Base-by-base conservation (phyloP, 2,797 vertebrate genomes). In the Urosaurus nigricauda region DNA sequence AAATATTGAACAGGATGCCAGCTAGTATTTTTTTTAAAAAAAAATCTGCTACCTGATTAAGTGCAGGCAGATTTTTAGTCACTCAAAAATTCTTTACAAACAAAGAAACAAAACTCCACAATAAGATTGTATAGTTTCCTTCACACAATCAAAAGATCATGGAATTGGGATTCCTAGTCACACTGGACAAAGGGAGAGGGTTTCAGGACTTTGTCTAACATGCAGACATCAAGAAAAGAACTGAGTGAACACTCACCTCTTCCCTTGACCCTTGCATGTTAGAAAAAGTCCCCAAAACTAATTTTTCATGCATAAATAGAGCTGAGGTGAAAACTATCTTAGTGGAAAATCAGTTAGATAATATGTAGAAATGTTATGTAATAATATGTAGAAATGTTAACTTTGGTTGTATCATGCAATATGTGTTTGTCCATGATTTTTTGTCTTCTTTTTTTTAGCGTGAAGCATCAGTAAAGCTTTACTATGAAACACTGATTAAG, bases 401-500 rank as follows among this genome's bases (percentile, higher is more conserved):
- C 5, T 26, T 84, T 29, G 26, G 35, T 14, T 56, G 70, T 35
- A 8, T 85, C 13, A 19, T 32, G 4, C 16, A 56, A 9, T 6
- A n/a, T 4, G 47, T 5, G 8, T 12, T 74, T 75, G 29, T 9
- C 17, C 11, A 58, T 24, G 9, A 7, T 37, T 21, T 70, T 53
- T 56, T n/a, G 0, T 26, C 9, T 63, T 21, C 32, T 2, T 83
- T 7, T 40, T 93, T 87, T 4, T 47, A 96, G 94, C 35, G 26
- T 47, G 0, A n/a, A 79, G 1, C 0, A 0, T 0, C 0, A 2
- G 85, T 94, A 87, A 0, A 37, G 7, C 8, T 2, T 53, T 77
- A 71, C 89, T 95, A 93, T 29, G 14, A 83, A 91, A 21, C 9
- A 0, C 75, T 95, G 85, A 78, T 93, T 51, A 29, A 78, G 51